A percentile compares a stretch with the other conserved stretches of the same genome.
Evolutionary conservation across 1,140 invertebrate species (phyloP).

Genomic region (Heliconius hewitsoni): DNA sequence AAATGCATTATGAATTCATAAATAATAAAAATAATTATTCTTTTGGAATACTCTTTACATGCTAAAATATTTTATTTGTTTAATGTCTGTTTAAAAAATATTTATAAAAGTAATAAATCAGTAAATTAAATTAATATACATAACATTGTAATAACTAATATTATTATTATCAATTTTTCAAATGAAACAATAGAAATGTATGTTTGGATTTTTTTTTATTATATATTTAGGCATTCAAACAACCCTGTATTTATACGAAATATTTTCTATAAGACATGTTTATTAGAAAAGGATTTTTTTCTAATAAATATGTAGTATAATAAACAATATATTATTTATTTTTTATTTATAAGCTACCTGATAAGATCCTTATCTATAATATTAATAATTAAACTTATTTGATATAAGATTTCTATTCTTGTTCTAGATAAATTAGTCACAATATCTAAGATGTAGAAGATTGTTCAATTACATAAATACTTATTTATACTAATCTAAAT

Average conservation of each 20-base stretch:
- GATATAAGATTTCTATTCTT: slow-evolving; percentile 4
- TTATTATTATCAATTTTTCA: slow-evolving; percentile 16
- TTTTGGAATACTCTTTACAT: no score
- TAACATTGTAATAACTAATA: background rate
- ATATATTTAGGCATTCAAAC: slow-evolving; percentile 9
- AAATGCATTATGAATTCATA: no score
- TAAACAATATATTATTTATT: slow-evolving; percentile 1
- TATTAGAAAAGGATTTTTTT: slow-evolving; percentile 6
- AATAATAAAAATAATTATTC: no score
- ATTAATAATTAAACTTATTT: background rate
- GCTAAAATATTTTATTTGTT: no score
- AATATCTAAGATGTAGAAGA: slow-evolving; percentile 11
- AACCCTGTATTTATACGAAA: slow-evolving; percentile 16
- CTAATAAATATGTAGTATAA: slow-evolving; percentile 3
- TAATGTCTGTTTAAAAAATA: no score
- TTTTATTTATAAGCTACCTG: background rate
- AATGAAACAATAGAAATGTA: slow-evolving; percentile 16
- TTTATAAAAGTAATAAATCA: no score
- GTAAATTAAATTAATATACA: no score
- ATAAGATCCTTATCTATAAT: background rate
- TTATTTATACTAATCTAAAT: slow-evolving; percentile 12
- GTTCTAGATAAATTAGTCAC: slow-evolving; percentile 1
- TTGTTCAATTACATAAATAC: slow-evolving; percentile 18
- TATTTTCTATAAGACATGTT: background rate
- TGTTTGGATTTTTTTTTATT: slow-evolving; percentile 11